Conservation (phyloP, 2,888 invertebrate genomes). For the Himalopsyche tibetana region DNA sequence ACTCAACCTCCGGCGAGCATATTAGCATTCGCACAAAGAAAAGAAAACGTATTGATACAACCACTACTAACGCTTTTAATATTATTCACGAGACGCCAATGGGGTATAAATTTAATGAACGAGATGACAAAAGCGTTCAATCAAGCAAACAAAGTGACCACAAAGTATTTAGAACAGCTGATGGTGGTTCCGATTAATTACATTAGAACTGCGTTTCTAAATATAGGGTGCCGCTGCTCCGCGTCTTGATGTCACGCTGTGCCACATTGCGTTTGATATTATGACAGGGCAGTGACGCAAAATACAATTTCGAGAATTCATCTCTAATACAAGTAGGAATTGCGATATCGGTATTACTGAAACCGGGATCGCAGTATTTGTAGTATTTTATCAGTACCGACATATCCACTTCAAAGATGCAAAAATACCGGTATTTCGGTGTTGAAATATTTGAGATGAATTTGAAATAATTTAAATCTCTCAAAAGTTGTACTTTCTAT, state of each 20-base stretch:
- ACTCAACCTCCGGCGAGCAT: neutral
- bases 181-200: neutral
- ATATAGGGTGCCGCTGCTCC: neutral
- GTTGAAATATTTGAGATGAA: too few species aligned
- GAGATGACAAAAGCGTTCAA: neutral
- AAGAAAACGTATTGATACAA: neutral
- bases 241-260: neutral
- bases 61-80: neutral
- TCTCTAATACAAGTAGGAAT: too few species aligned
- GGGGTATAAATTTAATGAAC: neutral
- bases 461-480: too few species aligned
- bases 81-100: neutral
- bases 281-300: neutral
- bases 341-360: too few species aligned
- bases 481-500: too few species aligned
- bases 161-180: constrained; percentile 18
- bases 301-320: too few species aligned
- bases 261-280: neutral
- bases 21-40: constrained; percentile 1
- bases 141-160: constrained; percentile 16
- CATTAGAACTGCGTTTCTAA: neutral
- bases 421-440: too few species aligned
- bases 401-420: too few species aligned
- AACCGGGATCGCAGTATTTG: too few species aligned
- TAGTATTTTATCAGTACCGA: too few species aligned